Base-by-base conservation (phyloP, 2,797 vertebrate species). In the Onychomys arenicola region DNA sequence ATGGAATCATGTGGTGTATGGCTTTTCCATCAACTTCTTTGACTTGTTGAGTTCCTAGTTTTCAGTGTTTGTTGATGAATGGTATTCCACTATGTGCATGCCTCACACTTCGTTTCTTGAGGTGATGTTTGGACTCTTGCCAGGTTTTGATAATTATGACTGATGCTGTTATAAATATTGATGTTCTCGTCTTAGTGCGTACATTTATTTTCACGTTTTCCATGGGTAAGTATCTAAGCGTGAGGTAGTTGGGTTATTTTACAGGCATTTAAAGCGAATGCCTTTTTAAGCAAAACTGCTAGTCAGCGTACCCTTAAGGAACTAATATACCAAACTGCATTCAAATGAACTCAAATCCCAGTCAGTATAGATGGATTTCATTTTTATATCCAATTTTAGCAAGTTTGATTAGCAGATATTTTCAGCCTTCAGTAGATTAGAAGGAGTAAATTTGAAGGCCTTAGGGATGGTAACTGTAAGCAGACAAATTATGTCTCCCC, bases 301-400 rank as follows among this genome's bases (percentile, higher is more conserved):
- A 82, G 37, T n/a, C 46, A 67, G 37, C 82, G 17, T 59, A 37
- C n/a, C 67, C 83, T 29, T 84, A 40, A 73, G 40, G 77, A 59
- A 32, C 75, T 85, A n/a, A 34, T 76, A 19, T 17, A 52, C 16
- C 13, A 69, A 57, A 81, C 61, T 69, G 19, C 61, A 13, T 90
- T 19, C 46, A 67, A 27, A 13, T 65, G 83, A 81, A 37, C 55
- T 63, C 8, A 16, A 29, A 49, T 96, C 43, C 89, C 65, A 93
- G 67, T 94, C 25, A 93, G 61, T n/a, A 29, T 83, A 77, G 65
- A 90, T 88, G 78, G 83, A 85, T 90, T 97, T 89, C 92, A 87
- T 95, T 93, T 96, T 96, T 55, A 37, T 91, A 81, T 84, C 32
- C 19, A 89, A 5, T 65, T 96, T 95, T 90, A 93, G 81, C 89